Conservation (phyloP, 30 jellyfish, hydroid and myxozoan genomes). For the Mastigias papua region DNA sequence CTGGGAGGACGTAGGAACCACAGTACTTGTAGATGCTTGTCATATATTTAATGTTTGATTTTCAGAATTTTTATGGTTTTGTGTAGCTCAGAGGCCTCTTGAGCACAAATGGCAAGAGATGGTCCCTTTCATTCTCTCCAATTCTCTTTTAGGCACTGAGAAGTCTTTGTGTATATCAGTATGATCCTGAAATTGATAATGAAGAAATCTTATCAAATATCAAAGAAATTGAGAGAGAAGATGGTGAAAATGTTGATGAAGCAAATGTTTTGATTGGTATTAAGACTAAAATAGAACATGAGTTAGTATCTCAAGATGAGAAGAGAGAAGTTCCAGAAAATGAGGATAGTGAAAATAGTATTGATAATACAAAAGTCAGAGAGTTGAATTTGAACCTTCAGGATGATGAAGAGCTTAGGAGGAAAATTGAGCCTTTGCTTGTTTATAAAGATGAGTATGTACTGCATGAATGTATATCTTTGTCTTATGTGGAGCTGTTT, state of each 20-base stretch:
- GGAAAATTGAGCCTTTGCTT: conserved; percentile 14
- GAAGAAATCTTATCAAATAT: not conserved
- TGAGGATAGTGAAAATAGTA: not conserved
- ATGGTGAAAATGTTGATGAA: not conserved
- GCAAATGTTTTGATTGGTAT: not conserved
- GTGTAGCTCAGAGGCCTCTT: not conserved
- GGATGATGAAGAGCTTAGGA: not conserved
- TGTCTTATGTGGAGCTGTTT: too few relatives aligned
- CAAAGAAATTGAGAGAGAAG: conserved; percentile 1
- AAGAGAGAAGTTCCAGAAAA: not conserved
- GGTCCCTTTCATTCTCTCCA: too few relatives aligned
- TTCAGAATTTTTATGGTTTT: too few relatives aligned
- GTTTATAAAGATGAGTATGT: conserved; percentile 42
- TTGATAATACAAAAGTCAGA: not conserved
- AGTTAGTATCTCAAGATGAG: not conserved
- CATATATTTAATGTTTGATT: too few relatives aligned
- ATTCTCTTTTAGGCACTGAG: too few relatives aligned
- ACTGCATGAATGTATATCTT: too few relatives aligned
- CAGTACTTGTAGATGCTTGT: too few relatives aligned
- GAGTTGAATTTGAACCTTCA: too few relatives aligned
- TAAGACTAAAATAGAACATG: not conserved
- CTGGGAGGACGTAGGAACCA: too few relatives aligned
- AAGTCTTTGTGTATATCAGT: not conserved
- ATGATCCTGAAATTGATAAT: conserved; percentile 11
- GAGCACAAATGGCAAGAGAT: too few relatives aligned